Evolutionary conservation across 92 coral and sea anemone genomes (phyloP).

Genomic region (Pocillopora grandis): DNA sequence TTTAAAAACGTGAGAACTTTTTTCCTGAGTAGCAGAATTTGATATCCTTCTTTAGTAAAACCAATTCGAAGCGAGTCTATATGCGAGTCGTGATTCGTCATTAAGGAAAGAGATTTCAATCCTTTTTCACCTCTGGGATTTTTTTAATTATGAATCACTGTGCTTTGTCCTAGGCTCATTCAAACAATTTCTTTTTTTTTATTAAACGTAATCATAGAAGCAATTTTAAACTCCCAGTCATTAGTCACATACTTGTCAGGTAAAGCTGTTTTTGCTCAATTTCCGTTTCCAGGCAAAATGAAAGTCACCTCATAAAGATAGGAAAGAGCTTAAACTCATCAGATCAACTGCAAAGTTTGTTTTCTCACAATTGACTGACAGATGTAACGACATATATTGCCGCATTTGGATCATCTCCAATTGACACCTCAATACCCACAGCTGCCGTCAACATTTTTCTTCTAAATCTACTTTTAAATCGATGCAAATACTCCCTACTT

Average conservation of each 20-base stretch:
- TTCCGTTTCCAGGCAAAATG: conserved; percentile 31
- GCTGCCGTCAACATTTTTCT: background rate
- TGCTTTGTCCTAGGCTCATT: too few species aligned
- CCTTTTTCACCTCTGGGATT: too few species aligned
- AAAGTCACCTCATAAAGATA: background rate
- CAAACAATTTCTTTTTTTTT: too few species aligned
- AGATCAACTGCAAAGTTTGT: conserved; percentile 3
- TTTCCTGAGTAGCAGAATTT: too few species aligned
- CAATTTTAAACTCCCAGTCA: background rate
- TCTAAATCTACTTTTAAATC: background rate
- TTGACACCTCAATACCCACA: background rate
- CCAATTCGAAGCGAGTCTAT: too few species aligned
- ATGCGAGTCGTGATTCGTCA: too few species aligned
- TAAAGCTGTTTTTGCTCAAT: background rate
- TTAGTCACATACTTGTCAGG: conserved; percentile 6
- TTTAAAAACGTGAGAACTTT: background rate
- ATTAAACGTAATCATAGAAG: background rate
- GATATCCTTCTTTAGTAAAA: too few species aligned
- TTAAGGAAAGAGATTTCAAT: too few species aligned
- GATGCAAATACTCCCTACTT: too few species aligned
- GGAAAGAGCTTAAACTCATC: conserved; percentile 18
- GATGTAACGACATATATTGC: conserved; percentile 1
- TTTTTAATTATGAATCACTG: background rate
- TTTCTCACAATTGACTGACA: background rate
- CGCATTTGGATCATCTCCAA: background rate